Percentiles rank a stretch among this genome's conserved stretches.
Evolutionary conservation across 2,797 vertebrate species (phyloP).

Genomic region (Pangasius djambal): DNA sequence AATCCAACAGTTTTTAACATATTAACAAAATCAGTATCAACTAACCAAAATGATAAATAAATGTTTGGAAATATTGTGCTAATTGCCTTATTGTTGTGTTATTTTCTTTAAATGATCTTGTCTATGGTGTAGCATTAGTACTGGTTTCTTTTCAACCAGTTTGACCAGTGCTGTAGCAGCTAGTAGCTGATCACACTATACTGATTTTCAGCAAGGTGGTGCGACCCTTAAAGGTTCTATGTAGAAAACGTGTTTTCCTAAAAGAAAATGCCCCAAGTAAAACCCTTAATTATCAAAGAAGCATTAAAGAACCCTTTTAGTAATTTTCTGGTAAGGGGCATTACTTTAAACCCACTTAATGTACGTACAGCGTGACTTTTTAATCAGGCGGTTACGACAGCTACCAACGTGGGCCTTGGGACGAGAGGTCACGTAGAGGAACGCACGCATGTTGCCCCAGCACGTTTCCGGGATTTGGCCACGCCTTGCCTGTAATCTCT

Average conservation of each 20-base stretch:
- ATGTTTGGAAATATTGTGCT: no score
- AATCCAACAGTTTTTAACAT: no score
- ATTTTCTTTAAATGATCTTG: background rate
- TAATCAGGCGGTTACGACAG: background rate
- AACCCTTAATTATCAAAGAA: background rate
- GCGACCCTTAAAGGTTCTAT: background rate
- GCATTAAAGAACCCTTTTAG: background rate
- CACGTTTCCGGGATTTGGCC: background rate
- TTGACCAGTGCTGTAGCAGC: background rate
- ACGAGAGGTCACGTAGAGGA: background rate
- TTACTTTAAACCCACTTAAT: background rate
- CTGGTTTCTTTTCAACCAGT: background rate
- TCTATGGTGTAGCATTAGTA: no score
- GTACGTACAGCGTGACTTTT: background rate
- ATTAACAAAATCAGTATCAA: no score
- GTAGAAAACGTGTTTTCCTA: background rate
- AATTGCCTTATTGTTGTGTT: no score
- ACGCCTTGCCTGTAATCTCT: background rate
- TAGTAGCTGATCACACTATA: background rate
- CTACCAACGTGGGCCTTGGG: background rate
- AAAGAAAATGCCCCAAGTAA: background rate
- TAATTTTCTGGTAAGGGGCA: background rate
- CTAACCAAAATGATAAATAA: no score
- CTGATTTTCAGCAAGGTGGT: background rate
- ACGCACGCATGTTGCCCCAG: background rate